These are phyloP conservation scores for Sebastes oblongus DNA, from an alignment of 2,797 vertebrate genomes.

Conservation along the genomic window DNA sequence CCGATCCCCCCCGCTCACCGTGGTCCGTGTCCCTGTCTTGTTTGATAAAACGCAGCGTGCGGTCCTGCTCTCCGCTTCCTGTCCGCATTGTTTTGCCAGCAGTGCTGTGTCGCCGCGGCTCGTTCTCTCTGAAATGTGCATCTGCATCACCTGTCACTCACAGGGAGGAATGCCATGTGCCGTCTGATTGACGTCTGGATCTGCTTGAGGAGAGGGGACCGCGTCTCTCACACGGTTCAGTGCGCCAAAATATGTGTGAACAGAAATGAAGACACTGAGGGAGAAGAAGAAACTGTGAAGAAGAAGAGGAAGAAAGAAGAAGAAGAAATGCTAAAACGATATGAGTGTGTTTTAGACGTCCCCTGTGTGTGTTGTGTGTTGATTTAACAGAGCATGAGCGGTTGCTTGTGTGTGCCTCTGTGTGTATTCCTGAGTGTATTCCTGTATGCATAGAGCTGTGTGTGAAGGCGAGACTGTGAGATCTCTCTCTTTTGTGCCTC, in stretches of 20 bases:
- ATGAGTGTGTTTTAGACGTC: constrained; percentile 31
- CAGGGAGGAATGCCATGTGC: constrained; percentile 56
- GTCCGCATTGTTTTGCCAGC: constrained; percentile 70
- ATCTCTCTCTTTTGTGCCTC: constrained; percentile 53
- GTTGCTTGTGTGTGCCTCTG: constrained; percentile 31
- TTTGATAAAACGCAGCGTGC: constrained; percentile 63
- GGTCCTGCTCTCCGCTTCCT: constrained; percentile 20
- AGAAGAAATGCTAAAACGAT: constrained; percentile 36
- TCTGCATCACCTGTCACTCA: constrained; percentile 80
- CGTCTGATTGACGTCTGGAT: constrained; percentile 75
- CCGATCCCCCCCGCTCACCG: constrained; percentile 33
- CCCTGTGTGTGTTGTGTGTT: constrained; percentile 39
- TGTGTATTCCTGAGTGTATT: constrained; percentile 56
- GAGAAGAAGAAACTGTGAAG: constrained; percentile 64
- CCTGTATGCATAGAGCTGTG: constrained; percentile 33
- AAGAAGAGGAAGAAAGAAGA: constrained; percentile 21
- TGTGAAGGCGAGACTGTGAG: constrained; percentile 45
- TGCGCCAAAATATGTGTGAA: constrained; percentile 78
- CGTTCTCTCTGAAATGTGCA: constrained; percentile 73
- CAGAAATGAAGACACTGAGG: constrained; percentile 71
- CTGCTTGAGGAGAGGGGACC: constrained; percentile 63
- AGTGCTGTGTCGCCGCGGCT: constrained; percentile 53
- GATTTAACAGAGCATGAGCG: constrained; percentile 45
- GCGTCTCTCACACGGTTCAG: constrained; percentile 64
- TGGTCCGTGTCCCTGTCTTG: constrained; percentile 57